These are phyloP conservation scores for Rallus limicola DNA, from an alignment of 2,113 vertebrate species.

Conservation along the genomic window DNA sequence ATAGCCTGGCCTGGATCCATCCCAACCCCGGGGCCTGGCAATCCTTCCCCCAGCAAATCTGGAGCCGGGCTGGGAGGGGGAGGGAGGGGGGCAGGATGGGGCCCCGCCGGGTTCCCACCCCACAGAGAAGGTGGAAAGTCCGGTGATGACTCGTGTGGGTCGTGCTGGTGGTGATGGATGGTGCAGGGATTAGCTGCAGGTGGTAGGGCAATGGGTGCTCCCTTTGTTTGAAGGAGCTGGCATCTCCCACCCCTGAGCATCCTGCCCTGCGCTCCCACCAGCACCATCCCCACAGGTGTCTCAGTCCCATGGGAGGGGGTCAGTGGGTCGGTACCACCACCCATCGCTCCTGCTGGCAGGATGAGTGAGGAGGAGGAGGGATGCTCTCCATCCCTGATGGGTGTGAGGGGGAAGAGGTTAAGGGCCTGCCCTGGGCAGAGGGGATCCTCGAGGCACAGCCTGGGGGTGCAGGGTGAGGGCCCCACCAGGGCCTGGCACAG, in stretches of 20 bases:
- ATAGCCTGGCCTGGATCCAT: neutral
- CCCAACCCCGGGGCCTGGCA: neutral
- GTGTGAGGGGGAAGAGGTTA: fast-evolving
- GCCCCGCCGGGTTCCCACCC: neutral
- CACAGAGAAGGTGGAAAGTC: neutral
- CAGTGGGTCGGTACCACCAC: fast-evolving
- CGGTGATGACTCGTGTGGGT: neutral
- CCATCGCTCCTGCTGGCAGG: fast-evolving
- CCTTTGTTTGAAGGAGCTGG: neutral
- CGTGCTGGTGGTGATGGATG: neutral
- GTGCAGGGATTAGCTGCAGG: neutral
- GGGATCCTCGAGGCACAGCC: neutral
- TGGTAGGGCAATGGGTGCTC: fast-evolving
- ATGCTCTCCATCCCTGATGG: neutral
- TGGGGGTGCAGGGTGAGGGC: too few species aligned
- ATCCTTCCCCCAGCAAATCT: neutral
- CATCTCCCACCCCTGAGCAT: fast-evolving
- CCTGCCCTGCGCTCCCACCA: neutral
- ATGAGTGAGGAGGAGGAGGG: neutral
- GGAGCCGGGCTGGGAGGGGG: neutral
- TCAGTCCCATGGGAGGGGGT: fast-evolving
- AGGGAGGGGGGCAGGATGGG: neutral
- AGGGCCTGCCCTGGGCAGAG: neutral
- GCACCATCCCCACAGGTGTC: fast-evolving
- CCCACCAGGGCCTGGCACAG: fast-evolving